Conservation (phyloP, 1,140 invertebrate genomes). For the Zeugodacus cucurbitae region DNA sequence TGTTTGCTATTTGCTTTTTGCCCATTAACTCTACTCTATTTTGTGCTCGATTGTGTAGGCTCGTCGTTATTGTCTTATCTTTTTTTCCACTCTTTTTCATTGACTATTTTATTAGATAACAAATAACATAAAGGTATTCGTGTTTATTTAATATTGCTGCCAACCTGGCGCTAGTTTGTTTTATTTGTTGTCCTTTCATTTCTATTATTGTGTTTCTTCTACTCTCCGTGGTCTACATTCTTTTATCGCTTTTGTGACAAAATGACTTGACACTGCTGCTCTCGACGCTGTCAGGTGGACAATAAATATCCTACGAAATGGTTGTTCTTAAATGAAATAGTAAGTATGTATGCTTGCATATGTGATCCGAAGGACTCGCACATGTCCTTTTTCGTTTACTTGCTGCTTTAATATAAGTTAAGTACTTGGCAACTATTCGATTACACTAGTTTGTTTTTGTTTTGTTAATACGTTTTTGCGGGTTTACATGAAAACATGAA, state of each 20-base stretch:
- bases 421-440: neutral
- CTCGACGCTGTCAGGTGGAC: neutral
- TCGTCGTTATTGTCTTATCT: neutral
- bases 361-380: neutral
- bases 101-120: conserved; percentile 20
- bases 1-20: conserved; percentile 4
- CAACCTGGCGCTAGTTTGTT: neutral
- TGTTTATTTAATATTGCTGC: conserved; percentile 13
- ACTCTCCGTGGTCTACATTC: neutral
- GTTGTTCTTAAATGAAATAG: neutral
- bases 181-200: neutral
- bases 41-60: neutral
- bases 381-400: neutral
- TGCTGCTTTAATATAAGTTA: neutral
- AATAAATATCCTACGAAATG: neutral
- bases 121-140: conserved; percentile 6
- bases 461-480: neutral
- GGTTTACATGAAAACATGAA: neutral
- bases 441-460: neutral
- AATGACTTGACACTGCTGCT: neutral
- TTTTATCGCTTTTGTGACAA: neutral
- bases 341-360: neutral
- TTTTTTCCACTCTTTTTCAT: neutral
- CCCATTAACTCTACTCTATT: neutral
- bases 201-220: neutral